Evolutionary conservation across 2,113 vertebrate genomes (phyloP), one percentile per base, ranked within the genome.

Genomic region (Canis aureus): DNA sequence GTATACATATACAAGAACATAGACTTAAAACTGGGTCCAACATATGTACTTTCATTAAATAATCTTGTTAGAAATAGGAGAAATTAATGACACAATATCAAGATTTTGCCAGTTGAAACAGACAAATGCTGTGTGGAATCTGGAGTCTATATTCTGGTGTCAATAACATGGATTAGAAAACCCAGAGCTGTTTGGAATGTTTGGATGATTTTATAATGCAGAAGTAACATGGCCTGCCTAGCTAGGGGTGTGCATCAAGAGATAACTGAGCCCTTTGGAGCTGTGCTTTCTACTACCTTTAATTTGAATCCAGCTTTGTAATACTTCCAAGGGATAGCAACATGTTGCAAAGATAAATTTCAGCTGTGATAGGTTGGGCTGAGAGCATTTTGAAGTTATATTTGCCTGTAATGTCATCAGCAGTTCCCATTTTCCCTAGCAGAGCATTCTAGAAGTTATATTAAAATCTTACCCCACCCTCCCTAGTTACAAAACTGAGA

Each of bases 41-140:
- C 20, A 4, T 73, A 73, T 84, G 67, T 76, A 71, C 71, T 97
- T 97, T 97, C 49, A 95, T 93, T 78, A 97, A 97, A 32, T 91
- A 29, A 95, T 91, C 79, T 79, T 82, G 38, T 91, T 91, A 96
- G 71, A 95, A 93, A 79, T 67, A 32, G n/a, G 85, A 93, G 59
- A 88, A 86, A 67, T 83, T 94, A 95, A 85, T 92, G 76, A 85
- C 29, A 85, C 19, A 69, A 55, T 78, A 81, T 71, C 32, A 35
- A 76, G 67, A 59, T 84, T 8, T 82, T 94, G 92, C 76, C 89
- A 87, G 27, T 32, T 23, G 25, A 74, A 69, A 87, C 13, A 73
- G 74, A 71, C 62, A 60, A 87, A 95, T 17, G n/a, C 35, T 35
- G 0, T 38, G 7, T 79, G 49, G 55, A 66, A 79, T 3, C 49